Evolutionary conservation across 2,888 invertebrate species (phyloP), one percentile per base, ranked within the genome.

Genomic region (Timandra comae): DNA sequence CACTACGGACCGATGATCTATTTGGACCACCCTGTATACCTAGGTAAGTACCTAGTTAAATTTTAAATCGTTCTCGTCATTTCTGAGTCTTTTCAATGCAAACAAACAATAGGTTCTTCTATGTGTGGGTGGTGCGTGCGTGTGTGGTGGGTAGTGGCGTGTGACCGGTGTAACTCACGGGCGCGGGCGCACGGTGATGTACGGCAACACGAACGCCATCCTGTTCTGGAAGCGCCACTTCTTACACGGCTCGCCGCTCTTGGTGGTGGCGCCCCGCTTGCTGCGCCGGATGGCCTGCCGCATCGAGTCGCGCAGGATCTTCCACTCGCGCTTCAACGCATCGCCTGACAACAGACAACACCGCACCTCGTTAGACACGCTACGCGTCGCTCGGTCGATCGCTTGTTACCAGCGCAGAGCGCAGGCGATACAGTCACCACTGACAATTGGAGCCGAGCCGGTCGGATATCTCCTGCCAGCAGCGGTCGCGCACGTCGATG

Each of bases 261-360:
- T 77, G 9, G 74, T 74, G 50, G 65, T 69, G 45, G 67, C 61
- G 5, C 75, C 72, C 7, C 57, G 59, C 38, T 61, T 63, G 40
- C 62, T 63, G 41, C 77, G 65, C 59, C 76, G 76, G 10, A 82
- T 57, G 16, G 81, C 78, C 54, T 85, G 85, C 2, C 85, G 71
- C 56, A 81, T 68, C 19, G 81, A 81, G 65, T 85, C 85, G 5
- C 85, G 70, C 26, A 85, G 61, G 51, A 80, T 84, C 65, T 85
- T 85, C 85, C 85, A 85, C 41, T 85, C 84, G 1, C 82, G 65
- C 46, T 84, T 85, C 12, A 84, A 49, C 13, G 72, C 65, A 35
- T 82, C 84, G 13, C 75, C 84, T 85, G 55, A n/a, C n/a, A n/a
- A n/a, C n/a, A n/a, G n/a, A n/a, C n/a, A n/a, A n/a, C n/a, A n/a